phyloP scores from a whole-genome alignment of 2,797 vertebrate species.

The Microctenopoma steveboyesi region DNA sequence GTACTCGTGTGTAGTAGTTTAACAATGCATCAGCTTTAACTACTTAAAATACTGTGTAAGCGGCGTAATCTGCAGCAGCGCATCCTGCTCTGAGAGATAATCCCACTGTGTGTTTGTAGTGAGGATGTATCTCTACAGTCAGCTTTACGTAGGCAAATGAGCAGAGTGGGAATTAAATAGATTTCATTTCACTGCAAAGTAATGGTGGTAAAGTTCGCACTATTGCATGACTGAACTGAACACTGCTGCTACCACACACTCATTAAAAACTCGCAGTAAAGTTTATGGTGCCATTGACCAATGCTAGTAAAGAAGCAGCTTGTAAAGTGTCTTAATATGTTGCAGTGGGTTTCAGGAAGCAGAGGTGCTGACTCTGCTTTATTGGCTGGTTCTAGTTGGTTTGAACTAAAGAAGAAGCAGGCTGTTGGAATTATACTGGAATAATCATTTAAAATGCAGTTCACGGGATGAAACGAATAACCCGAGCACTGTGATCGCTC shows the following conservation, averaged over 20 bases:
- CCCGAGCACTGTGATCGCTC: not conserved
- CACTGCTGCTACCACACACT: not conserved
- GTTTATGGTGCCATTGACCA: slow-evolving; percentile 21
- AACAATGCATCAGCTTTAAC: too few species aligned
- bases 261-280: slow-evolving; percentile 29
- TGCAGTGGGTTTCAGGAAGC: slow-evolving; percentile 61
- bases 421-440: not conserved
- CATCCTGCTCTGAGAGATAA: too few species aligned
- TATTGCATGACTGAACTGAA: not conserved
- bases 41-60: too few species aligned
- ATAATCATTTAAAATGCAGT: too few species aligned
- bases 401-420: slow-evolving; percentile 18
- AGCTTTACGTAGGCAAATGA: too few species aligned
- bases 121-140: too few species aligned
- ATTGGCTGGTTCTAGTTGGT: not conserved
- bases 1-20: too few species aligned
- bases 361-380: slow-evolving; percentile 49
- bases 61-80: too few species aligned
- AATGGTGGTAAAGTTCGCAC: too few species aligned
- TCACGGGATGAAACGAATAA: not conserved
- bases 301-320: slow-evolving; percentile 23
- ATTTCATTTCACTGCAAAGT: too few species aligned
- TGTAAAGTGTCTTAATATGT: slow-evolving; percentile 37
- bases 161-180: too few species aligned
- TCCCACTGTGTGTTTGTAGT: too few species aligned